phyloP scores from a whole-genome alignment of 2,113 vertebrate species.

The Lasiurus cinereus region DNA sequence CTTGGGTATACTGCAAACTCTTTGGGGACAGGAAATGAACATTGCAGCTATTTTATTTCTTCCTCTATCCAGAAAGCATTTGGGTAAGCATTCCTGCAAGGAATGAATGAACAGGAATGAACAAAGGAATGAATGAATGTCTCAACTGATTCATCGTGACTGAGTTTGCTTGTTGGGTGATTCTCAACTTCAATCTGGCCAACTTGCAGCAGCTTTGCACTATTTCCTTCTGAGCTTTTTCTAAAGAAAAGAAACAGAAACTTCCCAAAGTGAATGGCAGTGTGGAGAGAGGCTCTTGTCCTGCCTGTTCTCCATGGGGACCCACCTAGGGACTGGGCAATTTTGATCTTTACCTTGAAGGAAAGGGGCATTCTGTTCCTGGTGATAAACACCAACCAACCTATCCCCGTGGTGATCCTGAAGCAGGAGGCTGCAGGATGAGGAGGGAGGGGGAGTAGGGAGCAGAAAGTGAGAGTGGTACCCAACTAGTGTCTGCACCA shows the following conservation, averaged over 20 bases:
- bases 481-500: neutral
- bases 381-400: neutral
- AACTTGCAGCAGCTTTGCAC: neutral
- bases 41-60: neutral
- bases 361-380: neutral
- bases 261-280: neutral
- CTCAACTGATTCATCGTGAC: neutral
- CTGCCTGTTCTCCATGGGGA: neutral
- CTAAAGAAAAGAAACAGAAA: slow-evolving; percentile 23
- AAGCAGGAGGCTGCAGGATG: neutral
- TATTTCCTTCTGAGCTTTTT: neutral
- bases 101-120: neutral
- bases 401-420: neutral
- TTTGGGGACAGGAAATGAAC: neutral
- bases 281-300: neutral
- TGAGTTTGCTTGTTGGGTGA: neutral
- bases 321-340: neutral
- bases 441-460: too few relatives aligned
- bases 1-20: neutral
- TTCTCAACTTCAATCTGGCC: neutral
- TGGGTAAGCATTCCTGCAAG: neutral
- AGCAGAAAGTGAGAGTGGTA: fast-evolving
- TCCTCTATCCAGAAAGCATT: neutral
- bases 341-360: neutral
- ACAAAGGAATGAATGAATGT: neutral